phyloP scores from a whole-genome alignment of 2,797 vertebrate genomes.

The Jordanella pulchra region DNA sequence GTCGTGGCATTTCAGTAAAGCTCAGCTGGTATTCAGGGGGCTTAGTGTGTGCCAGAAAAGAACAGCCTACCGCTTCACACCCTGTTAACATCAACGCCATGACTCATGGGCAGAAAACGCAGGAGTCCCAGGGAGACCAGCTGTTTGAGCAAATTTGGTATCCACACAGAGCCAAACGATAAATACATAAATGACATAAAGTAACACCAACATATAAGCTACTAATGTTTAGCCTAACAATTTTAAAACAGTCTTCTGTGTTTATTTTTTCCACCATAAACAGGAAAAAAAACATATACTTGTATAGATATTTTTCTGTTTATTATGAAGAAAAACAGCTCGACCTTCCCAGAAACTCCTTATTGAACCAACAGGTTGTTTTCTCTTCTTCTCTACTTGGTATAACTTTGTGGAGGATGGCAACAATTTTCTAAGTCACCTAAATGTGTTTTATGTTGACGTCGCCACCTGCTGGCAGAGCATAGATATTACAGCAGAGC shows the following conservation, averaged over 20 bases:
- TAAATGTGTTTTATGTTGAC: no score
- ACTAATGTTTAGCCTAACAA: neutral
- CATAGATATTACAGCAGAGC: no score
- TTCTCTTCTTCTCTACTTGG: no score
- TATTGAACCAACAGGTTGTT: no score
- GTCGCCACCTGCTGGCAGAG: no score
- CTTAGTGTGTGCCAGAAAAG: neutral
- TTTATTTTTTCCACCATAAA: neutral
- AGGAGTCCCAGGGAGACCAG: neutral
- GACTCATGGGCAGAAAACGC: neutral
- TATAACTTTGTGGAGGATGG: no score
- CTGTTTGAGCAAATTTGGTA: slow-evolving; percentile 28
- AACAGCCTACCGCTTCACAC: neutral
- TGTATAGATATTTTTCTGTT: no score
- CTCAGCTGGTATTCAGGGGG: slow-evolving; percentile 3
- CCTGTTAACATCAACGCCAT: neutral
- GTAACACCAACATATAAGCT: neutral
- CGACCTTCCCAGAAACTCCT: no score
- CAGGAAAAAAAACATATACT: no score
- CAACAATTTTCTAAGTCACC: no score
- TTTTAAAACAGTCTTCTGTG: neutral
- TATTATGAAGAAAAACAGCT: no score
- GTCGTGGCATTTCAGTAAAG: slow-evolving; percentile 8
- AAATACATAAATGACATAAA: neutral
- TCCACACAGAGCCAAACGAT: neutral